Evolutionary conservation across 2,888 invertebrate species (phyloP).

Genomic region (Exocentrus adspersus): DNA sequence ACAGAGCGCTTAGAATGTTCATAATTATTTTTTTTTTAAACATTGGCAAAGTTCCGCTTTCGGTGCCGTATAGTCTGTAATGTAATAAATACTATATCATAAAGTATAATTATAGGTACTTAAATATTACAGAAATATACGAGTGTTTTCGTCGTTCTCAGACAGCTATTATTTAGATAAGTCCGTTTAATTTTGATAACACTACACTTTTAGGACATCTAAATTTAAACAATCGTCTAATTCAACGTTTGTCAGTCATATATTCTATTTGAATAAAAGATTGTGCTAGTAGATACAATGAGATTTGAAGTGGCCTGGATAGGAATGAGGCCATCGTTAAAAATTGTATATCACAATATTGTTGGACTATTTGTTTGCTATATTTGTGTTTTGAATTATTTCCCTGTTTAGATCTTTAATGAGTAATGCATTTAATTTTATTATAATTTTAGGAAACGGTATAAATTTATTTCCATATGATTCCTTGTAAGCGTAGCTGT

Average conservation of each 20-base stretch:
- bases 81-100: not conserved
- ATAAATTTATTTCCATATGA: too few species aligned
- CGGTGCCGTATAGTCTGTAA: slow-evolving; percentile 28
- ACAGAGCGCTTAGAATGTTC: too few species aligned
- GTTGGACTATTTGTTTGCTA: too few species aligned
- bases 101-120: too few species aligned
- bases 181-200: not conserved
- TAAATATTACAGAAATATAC: not conserved
- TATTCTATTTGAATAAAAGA: not conserved
- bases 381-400: too few species aligned
- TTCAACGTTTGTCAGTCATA: not conserved
- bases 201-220: not conserved
- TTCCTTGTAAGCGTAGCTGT: too few species aligned
- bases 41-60: too few species aligned
- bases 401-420: too few species aligned
- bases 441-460: too few species aligned
- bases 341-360: not conserved
- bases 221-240: not conserved
- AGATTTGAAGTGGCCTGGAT: not conserved
- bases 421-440: too few species aligned
- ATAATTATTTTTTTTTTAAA: too few species aligned
- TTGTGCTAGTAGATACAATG: not conserved
- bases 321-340: not conserved
- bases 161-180: not conserved
- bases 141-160: not conserved